These are phyloP conservation scores for Oreotrochilus melanogaster DNA, from an alignment of 2,113 vertebrate genomes.

Conservation along the genomic window DNA sequence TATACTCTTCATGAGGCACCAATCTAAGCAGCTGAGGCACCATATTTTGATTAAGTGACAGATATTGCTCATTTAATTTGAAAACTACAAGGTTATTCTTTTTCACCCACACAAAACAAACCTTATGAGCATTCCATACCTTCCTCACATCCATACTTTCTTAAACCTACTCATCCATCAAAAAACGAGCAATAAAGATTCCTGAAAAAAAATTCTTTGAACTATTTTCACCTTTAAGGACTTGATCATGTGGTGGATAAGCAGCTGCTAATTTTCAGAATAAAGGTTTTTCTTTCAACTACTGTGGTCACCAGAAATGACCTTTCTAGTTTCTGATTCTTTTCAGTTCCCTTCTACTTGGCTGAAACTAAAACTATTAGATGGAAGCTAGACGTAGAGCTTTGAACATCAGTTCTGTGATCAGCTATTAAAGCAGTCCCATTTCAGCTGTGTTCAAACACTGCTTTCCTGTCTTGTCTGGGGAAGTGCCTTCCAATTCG, in stretches of 20 bases:
- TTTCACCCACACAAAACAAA: neutral
- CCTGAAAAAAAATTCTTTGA: neutral
- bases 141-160: neutral
- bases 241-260: neutral
- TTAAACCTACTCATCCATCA: neutral
- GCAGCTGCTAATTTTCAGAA: constrained; percentile 27
- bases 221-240: constrained; percentile 11
- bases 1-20: neutral
- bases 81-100: neutral
- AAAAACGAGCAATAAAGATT: neutral
- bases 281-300: constrained; percentile 51
- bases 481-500: constrained; percentile 72
- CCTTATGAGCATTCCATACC: neutral
- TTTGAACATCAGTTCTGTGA: constrained; percentile 69
- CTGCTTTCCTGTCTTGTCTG: constrained; percentile 71
- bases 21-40: constrained; percentile 13
- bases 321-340: constrained; percentile 37
- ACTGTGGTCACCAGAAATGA: neutral
- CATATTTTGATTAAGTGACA: neutral
- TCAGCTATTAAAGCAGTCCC: constrained; percentile 64
- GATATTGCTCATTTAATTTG: neutral
- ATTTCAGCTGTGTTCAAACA: constrained; percentile 72
- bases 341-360: constrained; percentile 14
- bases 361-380: constrained; percentile 67
- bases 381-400: constrained; percentile 30